phyloP scores from a whole-genome alignment of 2,113 vertebrate species.

The Montifringilla adamsi region DNA sequence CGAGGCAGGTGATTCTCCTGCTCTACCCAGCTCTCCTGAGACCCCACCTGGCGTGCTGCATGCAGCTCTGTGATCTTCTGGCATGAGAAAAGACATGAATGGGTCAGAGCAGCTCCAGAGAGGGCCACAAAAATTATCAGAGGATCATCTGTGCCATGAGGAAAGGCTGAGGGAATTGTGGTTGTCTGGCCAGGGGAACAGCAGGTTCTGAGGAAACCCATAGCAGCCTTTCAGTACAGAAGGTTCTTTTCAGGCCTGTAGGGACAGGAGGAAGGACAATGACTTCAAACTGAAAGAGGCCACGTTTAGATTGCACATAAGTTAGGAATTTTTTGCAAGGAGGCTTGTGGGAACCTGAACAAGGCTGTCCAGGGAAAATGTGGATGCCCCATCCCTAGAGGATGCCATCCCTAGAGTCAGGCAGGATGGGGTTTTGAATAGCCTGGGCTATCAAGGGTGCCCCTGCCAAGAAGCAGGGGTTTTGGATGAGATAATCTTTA shows the following conservation, averaged over 20 bases:
- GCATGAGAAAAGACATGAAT: no score
- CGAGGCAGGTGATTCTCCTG: rapidly evolving
- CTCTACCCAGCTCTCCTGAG: rapidly evolving
- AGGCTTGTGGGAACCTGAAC: background rate
- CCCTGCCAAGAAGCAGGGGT: rapidly evolving
- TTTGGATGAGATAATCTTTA: rapidly evolving
- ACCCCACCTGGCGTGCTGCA: rapidly evolving
- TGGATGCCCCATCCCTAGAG: background rate
- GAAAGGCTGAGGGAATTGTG: rapidly evolving
- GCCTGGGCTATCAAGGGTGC: background rate
- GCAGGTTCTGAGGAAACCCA: background rate
- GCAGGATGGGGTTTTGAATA: background rate
- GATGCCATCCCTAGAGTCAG: background rate
- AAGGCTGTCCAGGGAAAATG: background rate
- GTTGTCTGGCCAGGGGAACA: background rate
- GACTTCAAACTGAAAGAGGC: background rate
- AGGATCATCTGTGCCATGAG: rapidly evolving
- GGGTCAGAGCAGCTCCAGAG: background rate
- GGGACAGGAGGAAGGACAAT: background rate
- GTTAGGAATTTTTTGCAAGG: rapidly evolving
- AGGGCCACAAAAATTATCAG: background rate
- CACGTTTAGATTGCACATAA: background rate
- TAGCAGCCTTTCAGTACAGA: background rate
- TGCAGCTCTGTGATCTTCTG: background rate
- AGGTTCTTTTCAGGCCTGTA: background rate